These are phyloP conservation scores for Anarhynchus alexandrinus DNA, from an alignment of 2,113 vertebrate species.

Conservation along the genomic window DNA sequence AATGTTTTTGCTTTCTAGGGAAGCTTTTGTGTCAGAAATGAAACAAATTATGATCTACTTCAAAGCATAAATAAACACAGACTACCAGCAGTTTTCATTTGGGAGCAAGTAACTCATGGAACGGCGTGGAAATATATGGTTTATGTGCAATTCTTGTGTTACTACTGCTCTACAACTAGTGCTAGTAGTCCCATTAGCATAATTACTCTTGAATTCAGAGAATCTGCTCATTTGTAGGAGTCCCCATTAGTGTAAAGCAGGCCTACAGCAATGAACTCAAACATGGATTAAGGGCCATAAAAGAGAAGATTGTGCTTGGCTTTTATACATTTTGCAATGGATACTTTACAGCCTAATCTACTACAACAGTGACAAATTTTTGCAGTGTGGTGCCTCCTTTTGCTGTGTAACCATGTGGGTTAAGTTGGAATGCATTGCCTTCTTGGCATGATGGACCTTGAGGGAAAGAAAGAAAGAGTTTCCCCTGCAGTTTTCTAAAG, in stretches of 20 bases:
- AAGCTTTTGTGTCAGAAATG: slow-evolving; percentile 13
- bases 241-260: background rate
- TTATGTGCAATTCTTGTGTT: background rate
- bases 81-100: background rate
- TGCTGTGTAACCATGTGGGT: background rate
- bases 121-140: background rate
- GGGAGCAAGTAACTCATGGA: background rate
- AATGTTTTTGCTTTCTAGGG: background rate
- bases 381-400: background rate
- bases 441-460: background rate
- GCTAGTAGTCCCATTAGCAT: background rate
- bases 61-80: background rate
- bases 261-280: background rate
- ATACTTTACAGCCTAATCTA: background rate
- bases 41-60: slow-evolving; percentile 11
- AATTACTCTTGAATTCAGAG: slow-evolving; percentile 4
- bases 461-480: background rate
- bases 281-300: background rate
- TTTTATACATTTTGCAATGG: background rate
- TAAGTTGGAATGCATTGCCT: background rate
- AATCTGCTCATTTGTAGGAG: background rate
- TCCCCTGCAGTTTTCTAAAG: background rate
- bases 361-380: background rate
- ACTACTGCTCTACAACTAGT: background rate
- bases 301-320: background rate